These are phyloP conservation scores for Rugalucina vietnamica DNA, from an alignment of 2,888 invertebrate genomes.

Conservation along the genomic window DNA sequence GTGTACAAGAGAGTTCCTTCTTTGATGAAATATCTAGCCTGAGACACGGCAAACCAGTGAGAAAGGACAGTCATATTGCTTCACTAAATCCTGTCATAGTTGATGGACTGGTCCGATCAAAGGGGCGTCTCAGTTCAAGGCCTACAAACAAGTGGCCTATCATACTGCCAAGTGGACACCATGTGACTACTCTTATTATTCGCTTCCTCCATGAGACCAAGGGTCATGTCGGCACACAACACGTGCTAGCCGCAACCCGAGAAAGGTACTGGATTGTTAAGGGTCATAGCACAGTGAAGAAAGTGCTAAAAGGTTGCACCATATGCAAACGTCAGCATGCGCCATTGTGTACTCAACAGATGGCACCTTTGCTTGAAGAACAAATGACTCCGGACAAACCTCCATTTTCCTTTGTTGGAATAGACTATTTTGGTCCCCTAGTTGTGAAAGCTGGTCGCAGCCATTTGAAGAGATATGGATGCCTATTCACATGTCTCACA, in stretches of 20 bases:
- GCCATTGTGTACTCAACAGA: constrained; percentile 11
- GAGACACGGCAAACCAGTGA: constrained; percentile 13
- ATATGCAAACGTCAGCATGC: constrained; percentile 19
- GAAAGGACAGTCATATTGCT: constrained; percentile 20
- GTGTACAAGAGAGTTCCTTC: constrained; percentile 15
- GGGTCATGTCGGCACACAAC: constrained; percentile 8
- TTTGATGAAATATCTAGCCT: neutral
- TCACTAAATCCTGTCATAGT: constrained; percentile 14
- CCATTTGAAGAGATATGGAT: constrained; percentile 36
- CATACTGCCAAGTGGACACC: constrained; percentile 6
- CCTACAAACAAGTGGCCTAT: neutral
- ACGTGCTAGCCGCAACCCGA: neutral
- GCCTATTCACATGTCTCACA: constrained; percentile 42
- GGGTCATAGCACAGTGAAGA: constrained; percentile 3
- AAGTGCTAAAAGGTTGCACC: constrained; percentile 5
- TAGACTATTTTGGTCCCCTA: constrained; percentile 45
- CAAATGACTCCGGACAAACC: constrained; percentile 25
- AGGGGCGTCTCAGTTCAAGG: neutral
- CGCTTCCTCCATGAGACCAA: neutral
- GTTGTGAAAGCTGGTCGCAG: constrained; percentile 33
- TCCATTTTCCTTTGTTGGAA: constrained; percentile 43
- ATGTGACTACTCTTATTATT: constrained; percentile 20
- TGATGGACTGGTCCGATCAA: neutral
- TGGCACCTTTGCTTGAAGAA: constrained; percentile 31
- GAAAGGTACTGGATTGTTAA: neutral